A percentile compares a stretch with the other conserved stretches of the same genome.
These are phyloP conservation scores for Campylorhamphus procurvoides DNA, from an alignment of 2,113 vertebrate genomes.

Conservation along the genomic window DNA sequence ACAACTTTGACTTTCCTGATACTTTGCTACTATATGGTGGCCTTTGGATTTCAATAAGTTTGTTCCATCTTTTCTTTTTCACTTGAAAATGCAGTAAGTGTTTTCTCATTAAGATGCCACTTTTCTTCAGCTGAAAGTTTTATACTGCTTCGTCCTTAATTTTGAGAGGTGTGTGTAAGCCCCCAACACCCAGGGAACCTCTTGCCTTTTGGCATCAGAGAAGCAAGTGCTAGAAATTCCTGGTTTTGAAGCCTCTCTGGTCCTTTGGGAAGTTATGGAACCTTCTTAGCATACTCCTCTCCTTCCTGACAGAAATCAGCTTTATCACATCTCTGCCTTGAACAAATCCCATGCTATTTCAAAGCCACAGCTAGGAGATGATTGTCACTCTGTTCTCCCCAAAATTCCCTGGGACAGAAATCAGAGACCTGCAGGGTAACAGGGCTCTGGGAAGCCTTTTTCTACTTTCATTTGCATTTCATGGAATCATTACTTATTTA, in stretches of 20 bases:
- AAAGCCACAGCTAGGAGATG: rapidly evolving
- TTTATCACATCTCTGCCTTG: background rate
- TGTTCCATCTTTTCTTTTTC: background rate
- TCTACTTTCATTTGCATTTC: background rate
- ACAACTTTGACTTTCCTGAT: background rate
- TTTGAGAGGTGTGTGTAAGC: background rate
- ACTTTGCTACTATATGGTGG: background rate
- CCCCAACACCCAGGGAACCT: background rate
- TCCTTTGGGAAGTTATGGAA: background rate
- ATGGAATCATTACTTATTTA: background rate
- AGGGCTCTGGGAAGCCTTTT: background rate
- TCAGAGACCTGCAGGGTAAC: background rate
- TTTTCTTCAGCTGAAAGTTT: background rate
- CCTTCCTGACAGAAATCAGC: background rate
- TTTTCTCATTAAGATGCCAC: background rate
- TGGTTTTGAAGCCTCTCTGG: background rate
- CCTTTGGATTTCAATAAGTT: background rate
- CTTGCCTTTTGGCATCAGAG: background rate
- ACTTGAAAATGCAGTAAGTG: background rate
- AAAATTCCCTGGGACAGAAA: background rate
- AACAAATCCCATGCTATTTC: background rate
- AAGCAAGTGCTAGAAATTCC: background rate
- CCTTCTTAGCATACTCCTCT: background rate
- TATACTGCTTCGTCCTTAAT: background rate
- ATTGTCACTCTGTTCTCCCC: background rate